Evolutionary conservation across 2,888 invertebrate genomes (phyloP).

Genomic region (Ypsolopha scabrella): DNA sequence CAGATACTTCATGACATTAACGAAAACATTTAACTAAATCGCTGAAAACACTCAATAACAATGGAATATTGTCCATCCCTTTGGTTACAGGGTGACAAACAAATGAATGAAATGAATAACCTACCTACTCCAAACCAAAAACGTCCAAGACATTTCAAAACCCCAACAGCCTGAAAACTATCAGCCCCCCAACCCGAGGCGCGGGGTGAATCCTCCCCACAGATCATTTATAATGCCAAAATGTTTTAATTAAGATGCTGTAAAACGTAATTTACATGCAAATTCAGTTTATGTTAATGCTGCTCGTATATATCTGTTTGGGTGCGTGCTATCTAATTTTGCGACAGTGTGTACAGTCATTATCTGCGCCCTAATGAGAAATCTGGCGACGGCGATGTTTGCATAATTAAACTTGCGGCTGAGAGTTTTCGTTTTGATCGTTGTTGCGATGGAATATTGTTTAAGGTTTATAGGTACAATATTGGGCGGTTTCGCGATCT

Average conservation of each 20-base stretch:
- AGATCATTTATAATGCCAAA: constrained; percentile 73
- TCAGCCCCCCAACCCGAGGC: constrained; percentile 47
- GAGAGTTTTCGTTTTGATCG: constrained; percentile 57
- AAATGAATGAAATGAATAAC: too few relatives aligned
- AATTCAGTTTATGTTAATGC: constrained; percentile 73
- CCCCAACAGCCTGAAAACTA: constrained; percentile 38
- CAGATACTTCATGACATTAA: too few relatives aligned
- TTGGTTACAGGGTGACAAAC: too few relatives aligned
- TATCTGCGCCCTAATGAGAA: constrained; percentile 71
- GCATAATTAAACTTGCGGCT: constrained; percentile 67
- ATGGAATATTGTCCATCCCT: too few relatives aligned
- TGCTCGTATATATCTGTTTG: constrained; percentile 67
- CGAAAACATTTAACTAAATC: too few relatives aligned
- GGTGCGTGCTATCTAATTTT: constrained; percentile 71
- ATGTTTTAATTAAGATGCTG: constrained; percentile 73
- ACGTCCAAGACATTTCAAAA: constrained; percentile 8
- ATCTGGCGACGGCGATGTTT: constrained; percentile 70
- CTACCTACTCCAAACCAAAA: too few relatives aligned
- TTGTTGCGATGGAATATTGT: too few relatives aligned
- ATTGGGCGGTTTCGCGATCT: not conserved
- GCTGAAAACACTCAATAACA: too few relatives aligned
- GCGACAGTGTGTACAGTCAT: constrained; percentile 70
- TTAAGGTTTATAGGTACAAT: too few relatives aligned
- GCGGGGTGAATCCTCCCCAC: constrained; percentile 42
- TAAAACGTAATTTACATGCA: constrained; percentile 73